Evolutionary conservation across 2,888 invertebrate genomes (phyloP).

Genomic region (Andrena haemorrhoa): DNA sequence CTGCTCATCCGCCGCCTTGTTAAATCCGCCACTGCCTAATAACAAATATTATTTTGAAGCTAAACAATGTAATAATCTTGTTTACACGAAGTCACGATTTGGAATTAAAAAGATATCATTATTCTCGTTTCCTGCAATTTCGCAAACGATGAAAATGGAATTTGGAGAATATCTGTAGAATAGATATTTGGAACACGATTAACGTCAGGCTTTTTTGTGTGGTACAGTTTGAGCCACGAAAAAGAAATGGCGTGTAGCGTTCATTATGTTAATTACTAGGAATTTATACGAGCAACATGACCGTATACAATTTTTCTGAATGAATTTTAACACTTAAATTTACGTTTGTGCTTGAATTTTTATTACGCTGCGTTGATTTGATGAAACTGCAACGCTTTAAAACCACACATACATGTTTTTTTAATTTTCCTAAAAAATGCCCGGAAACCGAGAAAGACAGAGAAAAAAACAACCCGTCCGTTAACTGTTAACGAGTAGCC

Average conservation of each 20-base stretch:
- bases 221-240: not conserved
- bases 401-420: slow-evolving; percentile 1
- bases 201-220: not conserved
- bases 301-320: not conserved
- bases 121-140: not conserved
- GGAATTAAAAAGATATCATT: not conserved
- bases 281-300: not conserved
- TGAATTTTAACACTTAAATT: too few relatives aligned
- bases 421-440: slow-evolving; percentile 9
- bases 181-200: not conserved
- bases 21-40: too few relatives aligned
- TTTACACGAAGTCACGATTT: not conserved
- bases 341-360: too few relatives aligned
- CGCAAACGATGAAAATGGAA: not conserved
- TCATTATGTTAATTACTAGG: not conserved
- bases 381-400: too few relatives aligned
- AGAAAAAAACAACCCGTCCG: not conserved
- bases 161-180: not conserved
- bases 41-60: not conserved
- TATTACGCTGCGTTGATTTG: too few relatives aligned
- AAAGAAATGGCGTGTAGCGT: not conserved
- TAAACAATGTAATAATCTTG: not conserved
- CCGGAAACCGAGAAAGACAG: not conserved
- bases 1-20: too few relatives aligned
- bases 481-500: slow-evolving; percentile 6